Base-by-base conservation (phyloP, 2,113 vertebrate species). In the Entelurus aequoreus region DNA sequence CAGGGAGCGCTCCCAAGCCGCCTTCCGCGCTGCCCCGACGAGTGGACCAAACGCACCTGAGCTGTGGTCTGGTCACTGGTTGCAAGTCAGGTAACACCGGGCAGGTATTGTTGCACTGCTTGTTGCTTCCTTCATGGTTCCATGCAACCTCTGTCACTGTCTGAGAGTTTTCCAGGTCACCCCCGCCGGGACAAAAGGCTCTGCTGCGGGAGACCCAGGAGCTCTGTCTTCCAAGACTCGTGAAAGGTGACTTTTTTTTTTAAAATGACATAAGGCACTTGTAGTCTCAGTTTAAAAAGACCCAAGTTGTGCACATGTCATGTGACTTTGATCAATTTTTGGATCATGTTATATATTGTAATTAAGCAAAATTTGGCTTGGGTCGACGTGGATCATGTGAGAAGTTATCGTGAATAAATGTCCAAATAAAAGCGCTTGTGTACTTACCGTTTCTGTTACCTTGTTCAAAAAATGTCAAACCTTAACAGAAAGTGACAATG, bases 81-180 rank as follows among this genome's bases (percentile, higher is more conserved):
- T 79, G 82, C 75, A 82, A 68, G 68, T 71, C 69, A 86, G 90
- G 90, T 89, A 90, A 90, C 61, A 14, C 66, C 61, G 83, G 68
- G 62, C 70, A 86, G 80, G 87, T 88, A 84, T 81, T 63, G 55
- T 69, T 64, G 63, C 60, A 74, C 68, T 69, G 51, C 44, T 60
- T 79, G 28, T 28, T 72, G 55, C 28, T 28, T 71, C 68, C 13
- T 21, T 71, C 63, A 54, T 56, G 42, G 74, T 68, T 40, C 55
- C 55, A 57, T 57, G 55, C 55, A 44, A 57, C 55, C 38, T 57
- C n/a, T 57, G 9, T 61, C 69, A 76, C 86, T 88, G 85, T 87
- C 81, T 84, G 69, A 86, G 86, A 54, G 71, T 86, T 86, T 88
- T 87, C 78, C 86, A 88, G 86, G 83, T 86, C 61, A 8, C 35